Base-by-base conservation (phyloP, 2,888 invertebrate genomes). In the Arrhopalites spinosus region DNA sequence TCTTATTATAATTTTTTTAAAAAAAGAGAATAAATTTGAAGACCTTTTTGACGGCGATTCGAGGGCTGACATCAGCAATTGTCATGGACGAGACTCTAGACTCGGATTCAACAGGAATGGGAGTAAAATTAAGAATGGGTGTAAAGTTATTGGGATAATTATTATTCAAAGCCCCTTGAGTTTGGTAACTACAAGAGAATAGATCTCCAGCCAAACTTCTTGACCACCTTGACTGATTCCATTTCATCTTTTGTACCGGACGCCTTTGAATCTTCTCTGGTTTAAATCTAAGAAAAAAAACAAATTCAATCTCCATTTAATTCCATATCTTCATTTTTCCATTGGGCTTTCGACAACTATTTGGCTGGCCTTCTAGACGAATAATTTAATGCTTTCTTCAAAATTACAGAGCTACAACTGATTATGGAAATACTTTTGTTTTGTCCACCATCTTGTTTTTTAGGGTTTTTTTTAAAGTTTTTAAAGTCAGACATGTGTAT, bases 41-140 rank as follows among this genome's bases (percentile, higher is more conserved):
- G 56, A 81, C 81, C 79, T 82, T 85, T 75, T 88, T 86, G 45
- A 88, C 86, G 43, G 88, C 88, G 78, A 88, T 86, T 29, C 87
- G 84, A 1, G 88, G 88, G 71, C 86, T 86, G 45, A 87, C 85
- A 73, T 87, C 87, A 8, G 84, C 83, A 56, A 85, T 84, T 0
- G 84, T 84, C 83, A 85, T 85, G 20, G 83, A 83, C 66, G 83
- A 81, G 27, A 83, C 83, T 11, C 83, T 68, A 2, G 83, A 82
- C 56, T 81, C 79, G 17, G 78, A 78, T 50, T 83, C 82, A 56
- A 82, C 50, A 0, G 82, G 82, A 5, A 82, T 59, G 7, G 78
- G 17, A 2, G 79, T 78, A 50, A 76, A 53, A 1, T 36, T 25
- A 45, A 74, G 76, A 23, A 66, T 23, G 3, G 76, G 78, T 15